Base-by-base conservation (phyloP, 2,113 vertebrate species). In the Nycticebus coucang region DNA sequence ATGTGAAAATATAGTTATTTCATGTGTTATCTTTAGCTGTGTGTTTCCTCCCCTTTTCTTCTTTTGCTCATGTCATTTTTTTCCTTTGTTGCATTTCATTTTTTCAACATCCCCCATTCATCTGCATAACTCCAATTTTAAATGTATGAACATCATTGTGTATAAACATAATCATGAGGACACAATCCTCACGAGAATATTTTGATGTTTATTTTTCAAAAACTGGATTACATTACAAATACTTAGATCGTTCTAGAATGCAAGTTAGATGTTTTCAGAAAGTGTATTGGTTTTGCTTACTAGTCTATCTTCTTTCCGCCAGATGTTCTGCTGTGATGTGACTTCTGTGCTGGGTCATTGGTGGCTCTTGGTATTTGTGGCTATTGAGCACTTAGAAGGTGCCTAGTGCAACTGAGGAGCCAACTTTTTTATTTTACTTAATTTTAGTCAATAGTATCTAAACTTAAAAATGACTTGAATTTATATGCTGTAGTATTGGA, bases 141-240 rank as follows among this genome's bases (percentile, higher is more conserved):
- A 82, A 2, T 33, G 24, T 21, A 10, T 22, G 12, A 7, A 26
- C 30, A 14, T 28, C 57, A 3, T 45, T 53, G 62, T 55, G 35
- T 4, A 37, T 28, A 62, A 91, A 28, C 37, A 18, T 13, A 88
- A 19, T 15, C 4, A 30, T 69, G 64, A 64, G 9, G 26, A 35
- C 4, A 66, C 0, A 75, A 9, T 82, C 30, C 53, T 53, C 53
- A 9, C 8, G 45, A 71, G 9, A 1, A 79, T 33, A 50, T 68
- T 68, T 62, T 77, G 69, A 59, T 69, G 11, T 30, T 95, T 79
- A 37, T 55, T 69, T 91, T 69, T 60, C 21, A 62, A 94, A 87
- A 35, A 53, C n/a, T 24, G 12, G 19, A 66, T 53, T 33, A 28
- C 4, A 45, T 22, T 33, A 68, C 3, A 28, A 68, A 77, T 6